These are phyloP conservation scores for Oeneis ivallda DNA, from an alignment of 2,888 invertebrate species.

Conservation along the genomic window DNA sequence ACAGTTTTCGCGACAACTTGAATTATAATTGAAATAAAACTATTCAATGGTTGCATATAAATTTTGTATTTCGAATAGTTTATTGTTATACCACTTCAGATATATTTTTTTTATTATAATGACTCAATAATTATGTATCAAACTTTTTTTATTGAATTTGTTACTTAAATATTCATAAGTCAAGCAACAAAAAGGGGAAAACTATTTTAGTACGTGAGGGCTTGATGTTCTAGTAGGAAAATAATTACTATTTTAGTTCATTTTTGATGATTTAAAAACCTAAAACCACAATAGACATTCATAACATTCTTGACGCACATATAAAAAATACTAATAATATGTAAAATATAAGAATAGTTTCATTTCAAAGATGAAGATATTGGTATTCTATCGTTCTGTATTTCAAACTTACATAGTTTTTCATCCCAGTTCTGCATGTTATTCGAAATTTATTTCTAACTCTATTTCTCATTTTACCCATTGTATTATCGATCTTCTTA, in stretches of 20 bases:
- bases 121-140: background rate
- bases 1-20: constrained; percentile 24
- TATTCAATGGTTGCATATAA: constrained; percentile 13
- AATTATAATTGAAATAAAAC: constrained; percentile 23
- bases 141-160: background rate
- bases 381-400: background rate
- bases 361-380: constrained; percentile 5
- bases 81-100: too few species aligned
- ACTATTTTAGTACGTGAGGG: background rate
- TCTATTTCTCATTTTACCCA: background rate
- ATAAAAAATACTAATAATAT: background rate
- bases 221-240: background rate
- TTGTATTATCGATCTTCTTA: constrained; percentile 3
- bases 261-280: background rate
- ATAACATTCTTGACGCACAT: background rate
- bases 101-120: background rate
- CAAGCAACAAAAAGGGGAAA: background rate
- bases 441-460: background rate
- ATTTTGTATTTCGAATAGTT: background rate
- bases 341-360: constrained; percentile 8
- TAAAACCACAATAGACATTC: constrained; percentile 6
- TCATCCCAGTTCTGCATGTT: constrained; percentile 4
- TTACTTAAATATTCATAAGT: background rate
- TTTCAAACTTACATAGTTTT: background rate
- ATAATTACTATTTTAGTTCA: background rate